Base-by-base conservation (phyloP, 2,888 invertebrate genomes). In the Formica aserva region DNA sequence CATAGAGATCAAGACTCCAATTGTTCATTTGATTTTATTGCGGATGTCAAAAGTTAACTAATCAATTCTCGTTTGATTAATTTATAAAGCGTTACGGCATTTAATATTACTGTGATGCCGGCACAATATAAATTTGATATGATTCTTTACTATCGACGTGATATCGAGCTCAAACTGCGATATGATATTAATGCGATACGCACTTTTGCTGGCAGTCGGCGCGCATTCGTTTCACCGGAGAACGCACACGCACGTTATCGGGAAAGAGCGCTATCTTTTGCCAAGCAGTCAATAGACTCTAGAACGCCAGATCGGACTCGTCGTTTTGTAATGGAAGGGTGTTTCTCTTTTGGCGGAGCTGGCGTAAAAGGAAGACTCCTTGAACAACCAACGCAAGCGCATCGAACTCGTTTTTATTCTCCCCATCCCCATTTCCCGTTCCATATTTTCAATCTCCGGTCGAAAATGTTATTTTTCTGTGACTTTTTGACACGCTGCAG, bases 391-490 rank as follows among this genome's bases (percentile, higher is more conserved):
- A 72, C 71, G 60, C 72, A 45, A 72, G 45, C n/a, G 29, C 41
- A 29, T 67, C 55, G 60, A 67, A 57, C 80, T 82, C 67, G 22
- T 82, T 78, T 78, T 60, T 29, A 35, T 48, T n/a, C 6, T 26
- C 48, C 48, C 29, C 6, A n/a, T 35, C 9, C 65, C 55, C 15
- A 1, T 57, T 41, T n/a, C 8, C 41, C 11, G n/a, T 18, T 29
- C 38, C 41, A 38, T 81, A 81, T 76, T 81, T 76, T 76, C 74
- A 76, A 81, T 81, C 81, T 81, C 65, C 74, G 81, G 81, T 81
- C 63, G 63, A 76, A 78, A 74, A 80, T 80, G 35, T 72, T 80
- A 80, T 80, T 72, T 80, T 60, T 72, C 78, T 72, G 45, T 35
- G 78, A 72, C 26, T 80, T 38, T 60, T 72, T 60, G 32, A 48